Evolutionary conservation across 2,113 vertebrate species (phyloP), one percentile per base, ranked within the genome.

Genomic region (Glaucomys volans): DNA sequence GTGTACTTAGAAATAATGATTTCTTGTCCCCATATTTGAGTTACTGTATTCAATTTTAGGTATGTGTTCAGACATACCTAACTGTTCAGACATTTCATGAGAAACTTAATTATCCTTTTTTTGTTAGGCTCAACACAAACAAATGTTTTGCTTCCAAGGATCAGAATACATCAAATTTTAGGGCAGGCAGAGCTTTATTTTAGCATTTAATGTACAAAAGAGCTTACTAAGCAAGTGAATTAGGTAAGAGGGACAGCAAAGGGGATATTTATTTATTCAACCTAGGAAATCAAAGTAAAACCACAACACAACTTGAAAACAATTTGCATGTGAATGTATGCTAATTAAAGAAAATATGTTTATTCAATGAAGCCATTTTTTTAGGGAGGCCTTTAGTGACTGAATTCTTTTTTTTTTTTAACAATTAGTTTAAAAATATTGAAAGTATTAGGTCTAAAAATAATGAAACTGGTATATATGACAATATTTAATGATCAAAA

Each of bases 61-160:
- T 67, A 32, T 82, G n/a, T 16, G 1, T 90, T 77, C 20, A 89
- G 52, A 72, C 18, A n/a, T 0, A n/a, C n/a, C n/a, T n/a, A n/a
- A n/a, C n/a, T n/a, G n/a, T n/a, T n/a, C n/a, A n/a, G n/a, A n/a
- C 22, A 28, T 81, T 80, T 89, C 79, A 82, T 47, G 16, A n/a
- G 12, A 86, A 50, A 93, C 3, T 30, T 81, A 95, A 91, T 89
- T 81, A 72, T 72, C 12, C 2, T 72, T 81, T 93, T 93, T 66
- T 28, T 42, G 32, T 3, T 81, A 64, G 47, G 20, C 37, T 57
- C 24, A 83, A 8, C 24, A 96, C 14, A 62, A 77, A 85, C 8
- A 66, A 95, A 71, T 50, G 28, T 0, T 96, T 35, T 74, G 13
- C 24, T 44, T 90, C 30, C 40, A 28, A 76, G 8, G 9, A 62